phyloP scores from a whole-genome alignment of 2,888 invertebrate species.

The Dascillus cervinus region DNA sequence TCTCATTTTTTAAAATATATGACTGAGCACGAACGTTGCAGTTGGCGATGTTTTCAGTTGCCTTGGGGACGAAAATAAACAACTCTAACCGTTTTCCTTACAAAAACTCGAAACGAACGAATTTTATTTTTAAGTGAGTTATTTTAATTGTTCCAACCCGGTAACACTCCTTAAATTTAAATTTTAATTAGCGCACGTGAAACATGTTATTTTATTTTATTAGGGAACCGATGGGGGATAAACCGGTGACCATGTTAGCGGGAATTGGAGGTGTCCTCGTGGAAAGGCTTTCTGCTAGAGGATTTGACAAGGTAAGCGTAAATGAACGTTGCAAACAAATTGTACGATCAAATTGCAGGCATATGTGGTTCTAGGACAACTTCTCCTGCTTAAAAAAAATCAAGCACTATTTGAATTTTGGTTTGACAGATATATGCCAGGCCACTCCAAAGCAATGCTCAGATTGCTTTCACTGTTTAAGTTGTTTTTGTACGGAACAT shows the following conservation, averaged over 20 bases:
- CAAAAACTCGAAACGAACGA: too few relatives aligned
- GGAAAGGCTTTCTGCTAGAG: conserved; percentile 73
- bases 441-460: conserved; percentile 89
- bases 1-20: too few relatives aligned
- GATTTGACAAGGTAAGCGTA: conserved; percentile 84
- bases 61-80: too few relatives aligned
- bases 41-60: too few relatives aligned
- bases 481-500: conserved; percentile 97
- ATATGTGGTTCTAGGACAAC: conserved; percentile 94
- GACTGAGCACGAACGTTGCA: too few relatives aligned
- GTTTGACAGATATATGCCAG: conserved; percentile 89
- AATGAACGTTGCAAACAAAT: background rate
- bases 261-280: conserved; percentile 94
- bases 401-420: conserved; percentile 93
- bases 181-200: too few relatives aligned
- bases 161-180: too few relatives aligned
- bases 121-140: too few relatives aligned
- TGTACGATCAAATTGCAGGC: conserved; percentile 61
- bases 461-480: conserved; percentile 91
- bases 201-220: too few relatives aligned
- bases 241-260: conserved; percentile 87
- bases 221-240: conserved; percentile 91
- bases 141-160: too few relatives aligned
- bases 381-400: conserved; percentile 89
- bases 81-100: too few relatives aligned